phyloP scores from a whole-genome alignment of 2,888 invertebrate species.

The Tanaodytes sp. region DNA sequence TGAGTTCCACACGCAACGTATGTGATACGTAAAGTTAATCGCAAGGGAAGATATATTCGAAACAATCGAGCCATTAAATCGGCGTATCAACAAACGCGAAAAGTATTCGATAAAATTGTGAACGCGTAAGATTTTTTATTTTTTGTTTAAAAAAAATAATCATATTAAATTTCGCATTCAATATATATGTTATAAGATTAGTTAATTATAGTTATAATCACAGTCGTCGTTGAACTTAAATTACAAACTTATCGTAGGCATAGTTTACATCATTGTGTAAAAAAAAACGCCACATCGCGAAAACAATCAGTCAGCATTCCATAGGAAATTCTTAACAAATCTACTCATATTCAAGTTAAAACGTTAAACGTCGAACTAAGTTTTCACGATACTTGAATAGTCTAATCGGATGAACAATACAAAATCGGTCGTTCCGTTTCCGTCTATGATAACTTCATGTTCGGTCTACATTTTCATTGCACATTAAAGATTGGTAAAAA shows the following conservation, averaged over 20 bases:
- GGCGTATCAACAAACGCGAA: conserved; percentile 39
- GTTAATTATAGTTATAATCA: conserved; percentile 51
- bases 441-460: conserved; percentile 37
- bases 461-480: conserved; percentile 32
- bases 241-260: conserved; percentile 50
- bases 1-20: too few relatives aligned
- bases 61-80: conserved; percentile 35
- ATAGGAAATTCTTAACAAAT: conserved; percentile 49
- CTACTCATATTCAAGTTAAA: conserved; percentile 45
- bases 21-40: conserved; percentile 34
- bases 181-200: conserved; percentile 49
- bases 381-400: too few relatives aligned
- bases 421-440: too few relatives aligned
- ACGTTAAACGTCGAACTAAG: too few relatives aligned
- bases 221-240: conserved; percentile 49
- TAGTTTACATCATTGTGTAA: conserved; percentile 41
- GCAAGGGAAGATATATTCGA: conserved; percentile 44
- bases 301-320: conserved; percentile 47
- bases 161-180: conserved; percentile 43
- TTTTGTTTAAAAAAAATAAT: too few relatives aligned
- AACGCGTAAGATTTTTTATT: too few relatives aligned
- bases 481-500: conserved; percentile 42
- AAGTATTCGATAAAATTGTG: conserved; percentile 36
- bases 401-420: too few relatives aligned
- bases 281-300: conserved; percentile 44